Base-by-base conservation (phyloP, 2,888 invertebrate genomes). In the Drosophila glabriapex region DNA sequence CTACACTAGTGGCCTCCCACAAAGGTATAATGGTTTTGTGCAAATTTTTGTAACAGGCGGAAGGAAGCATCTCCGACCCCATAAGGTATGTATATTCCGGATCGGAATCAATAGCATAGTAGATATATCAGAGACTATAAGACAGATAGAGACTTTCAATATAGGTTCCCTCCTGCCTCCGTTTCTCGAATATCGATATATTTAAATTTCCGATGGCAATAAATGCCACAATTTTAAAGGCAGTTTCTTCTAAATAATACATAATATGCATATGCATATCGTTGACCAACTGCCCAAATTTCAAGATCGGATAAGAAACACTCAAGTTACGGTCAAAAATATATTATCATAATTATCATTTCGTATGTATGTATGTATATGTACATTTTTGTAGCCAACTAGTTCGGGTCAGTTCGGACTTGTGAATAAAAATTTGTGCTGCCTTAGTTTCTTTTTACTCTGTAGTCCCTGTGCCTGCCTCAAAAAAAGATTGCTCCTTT, bases 81-180 rank as follows among this genome's bases (percentile, higher is more conserved):
- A 31, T 31, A 31, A 19, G 0, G 7, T 1, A 19, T 39, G 9
- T 39, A 1, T 19, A 19, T 9, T 39, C 39, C 19, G 3, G 19
- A 19, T 39, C 1, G 19, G 7, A 0, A 39, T 0, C 19, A 39
- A 39, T 0, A 19, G 1, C 9, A 1, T 2, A 39, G 7, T 7
- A 3, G 37, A 39, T 39, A 19, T 39, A 19, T 16, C 6, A 37
- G 16, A 37, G 16, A 37, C 19, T 3, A 1, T 7, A 37, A 37
- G 7, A 1, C 3, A 3, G 37, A 6, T 19, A 19, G 1, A 3
- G 7, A 19, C 19, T 19, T 39, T 39, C 3, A 39, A 19, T 39
- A 39, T 19, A 19, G 19, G 9, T 39, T 39, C n/a, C n/a, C n/a
- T n/a, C n/a, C 39, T 19, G 7, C 19, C 39, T 0, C 7, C 3